Conservation (phyloP, 2,113 vertebrate genomes). For the Nibea coibor region DNA sequence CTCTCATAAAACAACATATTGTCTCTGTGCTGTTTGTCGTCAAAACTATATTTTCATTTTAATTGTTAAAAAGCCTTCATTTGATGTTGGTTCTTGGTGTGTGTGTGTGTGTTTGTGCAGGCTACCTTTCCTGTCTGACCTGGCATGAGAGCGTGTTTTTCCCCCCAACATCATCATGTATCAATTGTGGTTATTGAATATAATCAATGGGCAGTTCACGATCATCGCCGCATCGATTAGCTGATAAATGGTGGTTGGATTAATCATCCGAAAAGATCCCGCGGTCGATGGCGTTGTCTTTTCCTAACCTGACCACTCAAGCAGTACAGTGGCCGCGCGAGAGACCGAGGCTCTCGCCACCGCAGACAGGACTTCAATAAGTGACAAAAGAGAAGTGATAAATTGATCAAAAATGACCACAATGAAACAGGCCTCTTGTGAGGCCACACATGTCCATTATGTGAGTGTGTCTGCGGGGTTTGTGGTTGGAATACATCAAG, state of each 20-base stretch:
- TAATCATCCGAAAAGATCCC: constrained; percentile 61
- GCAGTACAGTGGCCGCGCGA: constrained; percentile 27
- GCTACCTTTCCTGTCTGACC: neutral
- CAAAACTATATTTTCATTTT: constrained; percentile 11
- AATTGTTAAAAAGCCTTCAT: neutral
- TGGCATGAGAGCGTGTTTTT: neutral
- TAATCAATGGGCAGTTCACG: constrained; percentile 61
- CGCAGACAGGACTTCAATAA: constrained; percentile 73
- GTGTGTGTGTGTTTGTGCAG: neutral
- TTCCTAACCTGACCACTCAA: constrained; percentile 27
- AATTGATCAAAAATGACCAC: constrained; percentile 83
- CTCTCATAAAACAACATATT: constrained; percentile 1
- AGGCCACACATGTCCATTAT: constrained; percentile 77
- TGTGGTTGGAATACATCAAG: constrained; percentile 86
- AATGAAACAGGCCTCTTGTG: constrained; percentile 75
- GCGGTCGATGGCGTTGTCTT: constrained; percentile 34
- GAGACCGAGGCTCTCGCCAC: constrained; percentile 26
- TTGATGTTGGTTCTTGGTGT: neutral
- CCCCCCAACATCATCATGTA: constrained; percentile 26
- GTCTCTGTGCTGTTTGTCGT: neutral
- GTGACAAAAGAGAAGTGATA: constrained; percentile 77
- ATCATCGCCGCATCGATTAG: constrained; percentile 76
- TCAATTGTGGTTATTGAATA: constrained; percentile 58
- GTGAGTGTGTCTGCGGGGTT: constrained; percentile 73
- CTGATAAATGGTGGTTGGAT: constrained; percentile 70